Conservation (phyloP, 2,888 invertebrate genomes). For the Drosophila meridionalis region DNA sequence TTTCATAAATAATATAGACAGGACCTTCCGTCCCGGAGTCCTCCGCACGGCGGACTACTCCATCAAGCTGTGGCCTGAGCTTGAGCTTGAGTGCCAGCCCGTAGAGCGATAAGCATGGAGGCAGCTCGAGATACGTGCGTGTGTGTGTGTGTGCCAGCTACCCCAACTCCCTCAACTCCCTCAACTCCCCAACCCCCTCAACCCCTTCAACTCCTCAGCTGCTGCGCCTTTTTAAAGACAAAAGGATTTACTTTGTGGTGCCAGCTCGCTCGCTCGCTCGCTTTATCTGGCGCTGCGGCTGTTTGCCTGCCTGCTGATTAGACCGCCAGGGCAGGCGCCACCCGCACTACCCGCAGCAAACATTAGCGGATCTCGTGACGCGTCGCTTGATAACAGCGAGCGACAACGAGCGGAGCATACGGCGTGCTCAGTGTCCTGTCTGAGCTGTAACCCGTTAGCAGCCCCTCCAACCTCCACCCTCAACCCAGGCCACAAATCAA, state of each 20-base stretch:
- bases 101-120: slow-evolving; percentile 31
- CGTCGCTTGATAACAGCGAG: slow-evolving; percentile 67
- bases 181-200: background rate
- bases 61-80: slow-evolving; percentile 34
- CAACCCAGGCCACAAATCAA: background rate
- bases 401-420: slow-evolving; percentile 76
- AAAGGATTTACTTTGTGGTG: slow-evolving; percentile 74
- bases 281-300: slow-evolving; percentile 66
- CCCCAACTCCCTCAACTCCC: background rate
- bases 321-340: slow-evolving; percentile 55
- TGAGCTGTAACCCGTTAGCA: slow-evolving; percentile 36
- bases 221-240: slow-evolving; percentile 63
- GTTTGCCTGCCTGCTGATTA: slow-evolving; percentile 77
- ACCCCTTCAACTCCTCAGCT: background rate
- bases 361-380: slow-evolving; percentile 68
- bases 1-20: slow-evolving; percentile 83
- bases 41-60: slow-evolving; percentile 37
- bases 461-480: background rate
- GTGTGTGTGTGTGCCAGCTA: slow-evolving; percentile 35
- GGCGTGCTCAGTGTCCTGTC: slow-evolving; percentile 49
- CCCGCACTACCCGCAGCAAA: slow-evolving; percentile 26
- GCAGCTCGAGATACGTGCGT: slow-evolving; percentile 19
- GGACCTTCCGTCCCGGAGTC: background rate
- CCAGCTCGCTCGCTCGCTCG: slow-evolving; percentile 16
- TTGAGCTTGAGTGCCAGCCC: slow-evolving; percentile 50